Percentiles rank a stretch among this genome's conserved stretches.
phyloP scores from a whole-genome alignment of 1,140 invertebrate species.

The Aphis gossypii region DNA sequence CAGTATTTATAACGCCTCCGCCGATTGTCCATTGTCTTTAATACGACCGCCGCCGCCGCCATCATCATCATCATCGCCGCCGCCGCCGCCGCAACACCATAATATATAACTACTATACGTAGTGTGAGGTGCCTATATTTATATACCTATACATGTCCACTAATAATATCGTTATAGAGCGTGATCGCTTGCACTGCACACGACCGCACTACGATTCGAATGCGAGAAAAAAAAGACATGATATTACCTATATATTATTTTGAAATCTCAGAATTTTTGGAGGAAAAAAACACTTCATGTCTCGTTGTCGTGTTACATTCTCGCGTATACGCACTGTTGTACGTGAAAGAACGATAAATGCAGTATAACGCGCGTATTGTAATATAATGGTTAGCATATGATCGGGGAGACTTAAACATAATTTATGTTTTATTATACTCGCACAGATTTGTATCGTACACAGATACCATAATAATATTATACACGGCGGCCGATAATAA shows the following conservation, averaged over 20 bases:
- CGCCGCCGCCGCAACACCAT: neutral
- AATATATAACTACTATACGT: neutral
- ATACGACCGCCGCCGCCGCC: neutral
- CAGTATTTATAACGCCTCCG: conserved; percentile 24
- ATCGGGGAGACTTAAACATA: neutral
- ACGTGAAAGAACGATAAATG: neutral
- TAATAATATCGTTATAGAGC: neutral
- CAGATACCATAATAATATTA: too few relatives aligned
- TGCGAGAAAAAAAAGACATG: neutral
- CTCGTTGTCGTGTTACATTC: neutral
- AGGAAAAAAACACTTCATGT: neutral
- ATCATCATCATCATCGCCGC: neutral
- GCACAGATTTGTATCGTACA: too few relatives aligned
- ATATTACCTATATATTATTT: neutral
- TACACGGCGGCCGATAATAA: too few relatives aligned
- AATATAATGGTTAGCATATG: neutral
- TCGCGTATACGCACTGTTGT: neutral
- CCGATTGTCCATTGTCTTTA: conserved; percentile 32
- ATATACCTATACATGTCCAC: too few relatives aligned
- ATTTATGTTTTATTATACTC: too few relatives aligned
- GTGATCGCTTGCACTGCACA: neutral
- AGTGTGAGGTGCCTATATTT: too few relatives aligned
- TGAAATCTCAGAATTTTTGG: neutral
- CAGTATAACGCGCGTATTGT: neutral
- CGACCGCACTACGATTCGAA: neutral